Conservation (phyloP, 2,888 invertebrate species). For the Rhodophaea formosa region DNA sequence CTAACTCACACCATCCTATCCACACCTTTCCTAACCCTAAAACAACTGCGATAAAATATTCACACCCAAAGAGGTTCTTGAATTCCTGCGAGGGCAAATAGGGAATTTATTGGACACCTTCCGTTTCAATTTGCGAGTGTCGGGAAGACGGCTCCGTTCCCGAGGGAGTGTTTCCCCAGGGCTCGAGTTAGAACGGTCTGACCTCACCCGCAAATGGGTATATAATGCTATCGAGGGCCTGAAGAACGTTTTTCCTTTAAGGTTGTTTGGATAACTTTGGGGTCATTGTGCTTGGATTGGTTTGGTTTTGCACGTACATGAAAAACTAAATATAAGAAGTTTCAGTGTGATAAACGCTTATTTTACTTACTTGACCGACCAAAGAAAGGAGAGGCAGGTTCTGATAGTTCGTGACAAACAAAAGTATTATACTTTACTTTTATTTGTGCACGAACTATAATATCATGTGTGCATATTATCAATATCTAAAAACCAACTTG, state of each 20-base stretch:
- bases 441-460: no score
- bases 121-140: slow-evolving; percentile 70
- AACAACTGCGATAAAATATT: slow-evolving; percentile 59
- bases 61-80: slow-evolving; percentile 56
- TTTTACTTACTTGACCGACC: no score
- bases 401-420: no score
- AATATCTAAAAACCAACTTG: no score
- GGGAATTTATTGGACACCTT: slow-evolving; percentile 72
- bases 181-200: slow-evolving; percentile 21
- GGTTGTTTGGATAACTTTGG: slow-evolving; percentile 2
- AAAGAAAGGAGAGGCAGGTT: no score
- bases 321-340: neutral
- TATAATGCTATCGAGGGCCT: slow-evolving; percentile 32
- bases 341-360: no score
- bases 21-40: slow-evolving; percentile 26
- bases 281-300: neutral
- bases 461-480: no score
- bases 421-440: no score
- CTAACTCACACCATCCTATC: neutral
- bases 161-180: slow-evolving; percentile 32
- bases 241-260: neutral
- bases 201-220: slow-evolving; percentile 31
- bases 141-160: slow-evolving; percentile 54
- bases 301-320: neutral
- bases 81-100: slow-evolving; percentile 49